A percentile compares a stretch with the other conserved stretches of the same genome.
Conservation (phyloP, 2,797 vertebrate genomes). For the Chelon labrosus region DNA sequence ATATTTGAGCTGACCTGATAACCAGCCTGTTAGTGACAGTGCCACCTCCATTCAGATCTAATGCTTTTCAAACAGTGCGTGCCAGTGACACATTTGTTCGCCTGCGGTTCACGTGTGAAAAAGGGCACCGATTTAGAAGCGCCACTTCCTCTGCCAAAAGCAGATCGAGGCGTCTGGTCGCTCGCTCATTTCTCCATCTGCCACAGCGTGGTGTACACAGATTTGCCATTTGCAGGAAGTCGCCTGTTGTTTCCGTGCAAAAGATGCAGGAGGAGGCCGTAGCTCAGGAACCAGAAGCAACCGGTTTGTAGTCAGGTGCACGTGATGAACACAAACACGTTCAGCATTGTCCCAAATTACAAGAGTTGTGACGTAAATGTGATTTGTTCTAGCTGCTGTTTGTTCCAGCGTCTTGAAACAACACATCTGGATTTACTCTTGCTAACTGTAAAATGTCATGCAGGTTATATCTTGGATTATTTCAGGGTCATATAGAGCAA, state of each 20-base stretch:
- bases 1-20: no score
- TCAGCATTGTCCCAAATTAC: no score
- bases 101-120: conserved; percentile 40
- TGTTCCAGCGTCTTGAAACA: no score
- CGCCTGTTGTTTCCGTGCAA: conserved; percentile 21
- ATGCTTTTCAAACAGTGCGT: background rate
- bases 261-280: background rate
- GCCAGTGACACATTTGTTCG: conserved; percentile 5
- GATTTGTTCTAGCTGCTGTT: no score
- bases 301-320: conserved; percentile 11
- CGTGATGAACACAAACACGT: background rate
- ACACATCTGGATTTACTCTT: no score
- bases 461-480: no score
- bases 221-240: conserved; percentile 39
- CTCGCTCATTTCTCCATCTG: conserved; percentile 58
- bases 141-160: conserved; percentile 41
- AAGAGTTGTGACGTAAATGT: no score
- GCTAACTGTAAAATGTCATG: no score
- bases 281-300: conserved; percentile 16
- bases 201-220: conserved; percentile 14
- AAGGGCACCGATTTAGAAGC: conserved; percentile 31
- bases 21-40: no score
- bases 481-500: no score
- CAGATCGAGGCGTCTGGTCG: background rate
- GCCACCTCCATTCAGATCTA: no score